Evolutionary conservation across 1,140 invertebrate species (phyloP), one percentile per base, ranked within the genome.

Genomic region (Bicyclus anynana): DNA sequence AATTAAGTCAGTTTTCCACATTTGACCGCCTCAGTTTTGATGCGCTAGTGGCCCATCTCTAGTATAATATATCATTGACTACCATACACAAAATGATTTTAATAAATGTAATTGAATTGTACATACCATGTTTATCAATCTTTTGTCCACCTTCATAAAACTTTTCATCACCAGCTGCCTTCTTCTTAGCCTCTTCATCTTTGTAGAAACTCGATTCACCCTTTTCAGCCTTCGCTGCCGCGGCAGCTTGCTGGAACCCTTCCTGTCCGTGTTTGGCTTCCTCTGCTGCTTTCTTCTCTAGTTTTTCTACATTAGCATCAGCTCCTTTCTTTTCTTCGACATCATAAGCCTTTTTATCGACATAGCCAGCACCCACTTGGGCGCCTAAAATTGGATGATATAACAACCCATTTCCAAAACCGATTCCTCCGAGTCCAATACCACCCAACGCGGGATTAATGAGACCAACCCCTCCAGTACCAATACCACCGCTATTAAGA

Each of bases 181-280:
- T 91, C 58, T 91, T 91, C 53, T 86, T 90, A 1, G 90, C 91
- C 60, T 89, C 83, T 60, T 90, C 86, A 47, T 90, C 87, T 66
- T 89, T 91, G 60, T 90, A 91, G 53, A 88, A 91, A 12, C 90
- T 91, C 1, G 89, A 83, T 61, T 91, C 89, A 26, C 89, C 90
- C 62, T 91, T 91, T 52, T 81, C 80, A 54, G 85, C 89, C 58
- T 90, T 90, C 12, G 85, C 79, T 5, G 79, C 87, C 5, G 83
- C 84, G 27, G 88, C 69, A 16, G 84, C 90, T 63, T 90, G 81
- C 38, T 84, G 83, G 61, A 80, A 91, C 33, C 91, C 91, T 80
- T 90, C 87, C 50, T 89, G 73, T 10, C 89, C 90, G 59, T 90
- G 82, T 54, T 90, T 90, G 0, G 82, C 66, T 70, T 90, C 84